Evolutionary conservation across 2,113 vertebrate genomes (phyloP), one percentile per base, ranked within the genome.

Genomic region (Bambusicola thoracicus): DNA sequence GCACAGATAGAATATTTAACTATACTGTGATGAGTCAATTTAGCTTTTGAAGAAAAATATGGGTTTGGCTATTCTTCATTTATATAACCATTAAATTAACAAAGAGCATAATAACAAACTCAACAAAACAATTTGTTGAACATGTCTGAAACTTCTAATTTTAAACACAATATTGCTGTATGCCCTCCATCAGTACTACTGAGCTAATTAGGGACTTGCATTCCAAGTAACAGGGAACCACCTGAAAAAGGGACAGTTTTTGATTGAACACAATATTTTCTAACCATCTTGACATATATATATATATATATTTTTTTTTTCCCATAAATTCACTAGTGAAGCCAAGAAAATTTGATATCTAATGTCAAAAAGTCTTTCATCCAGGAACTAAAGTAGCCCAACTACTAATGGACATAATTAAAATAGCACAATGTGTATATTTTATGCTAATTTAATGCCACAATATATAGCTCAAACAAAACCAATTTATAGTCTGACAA

Each of bases 381-480:
- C 32, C 76, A 70, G 36, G 30, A 92, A 72, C 20, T 46, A 19
- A 83, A 93, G 29, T 15, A 66, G 10, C 11, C 61, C 20, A 58
- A 62, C 44, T 61, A 46, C 56, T 90, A 79, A 84, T 20, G 61
- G 62, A 13, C 19, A 62, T 58, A 76, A 41, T 25, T 41, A 62
- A 92, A 83, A 84, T 36, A 92, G 68, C 36, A 63, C 16, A 87
- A 81, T 27, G 8, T 32, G 44, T 22, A 49, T 51, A n/a, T 20
- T 91, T 81, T 63, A 51, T 76, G 61, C n/a, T 41, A 62, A 92
- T 87, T 87, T 84, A 77, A 68, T 69, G 49, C 11, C 77, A 94
- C 22, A 61, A 83, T 21, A 29, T 58, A 38, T 8, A 63, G 49
- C 59, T 85, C 69, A 75, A 36, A 32, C 32, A 61, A 48, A 84